These are phyloP conservation scores for Tachysurus fulvidraco DNA, from an alignment of 2,113 vertebrate species.

Conservation along the genomic window DNA sequence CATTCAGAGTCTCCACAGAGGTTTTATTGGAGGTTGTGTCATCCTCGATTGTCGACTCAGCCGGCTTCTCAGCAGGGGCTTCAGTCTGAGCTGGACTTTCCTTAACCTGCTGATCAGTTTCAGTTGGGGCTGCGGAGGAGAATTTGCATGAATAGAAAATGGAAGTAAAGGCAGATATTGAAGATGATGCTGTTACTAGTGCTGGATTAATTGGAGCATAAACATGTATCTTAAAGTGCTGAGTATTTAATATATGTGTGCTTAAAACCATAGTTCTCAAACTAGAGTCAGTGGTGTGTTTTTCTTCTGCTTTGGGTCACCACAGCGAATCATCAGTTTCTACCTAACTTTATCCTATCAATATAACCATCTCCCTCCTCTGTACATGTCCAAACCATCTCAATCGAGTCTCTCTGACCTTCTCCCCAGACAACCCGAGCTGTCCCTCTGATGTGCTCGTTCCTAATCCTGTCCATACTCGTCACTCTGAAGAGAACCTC, in stretches of 20 bases:
- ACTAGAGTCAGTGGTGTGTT: background rate
- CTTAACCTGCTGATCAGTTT: background rate
- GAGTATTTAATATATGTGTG: background rate
- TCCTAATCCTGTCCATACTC: too few species aligned
- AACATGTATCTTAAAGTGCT: background rate
- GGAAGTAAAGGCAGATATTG: background rate
- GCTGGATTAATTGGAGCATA: background rate
- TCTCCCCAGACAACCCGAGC: too few species aligned
- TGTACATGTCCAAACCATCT: too few species aligned
- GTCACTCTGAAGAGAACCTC: too few species aligned
- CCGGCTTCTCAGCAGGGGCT: constrained; percentile 54
- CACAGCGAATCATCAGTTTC: too few species aligned
- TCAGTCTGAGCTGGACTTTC: constrained; percentile 2
- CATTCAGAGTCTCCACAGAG: constrained; percentile 67
- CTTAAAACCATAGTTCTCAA: background rate
- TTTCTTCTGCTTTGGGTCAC: too few species aligned
- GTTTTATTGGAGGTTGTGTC: constrained; percentile 63
- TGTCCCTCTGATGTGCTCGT: too few species aligned
- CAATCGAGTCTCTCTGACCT: too few species aligned
- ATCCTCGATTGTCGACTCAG: constrained; percentile 41
- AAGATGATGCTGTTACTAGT: background rate
- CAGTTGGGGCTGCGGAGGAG: background rate
- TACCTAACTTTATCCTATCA: too few species aligned
- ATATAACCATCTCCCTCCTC: too few species aligned
- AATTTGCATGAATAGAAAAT: background rate